phyloP scores from a whole-genome alignment of 64 coral and sea anemone species.

The Actinia tenebrosa region DNA sequence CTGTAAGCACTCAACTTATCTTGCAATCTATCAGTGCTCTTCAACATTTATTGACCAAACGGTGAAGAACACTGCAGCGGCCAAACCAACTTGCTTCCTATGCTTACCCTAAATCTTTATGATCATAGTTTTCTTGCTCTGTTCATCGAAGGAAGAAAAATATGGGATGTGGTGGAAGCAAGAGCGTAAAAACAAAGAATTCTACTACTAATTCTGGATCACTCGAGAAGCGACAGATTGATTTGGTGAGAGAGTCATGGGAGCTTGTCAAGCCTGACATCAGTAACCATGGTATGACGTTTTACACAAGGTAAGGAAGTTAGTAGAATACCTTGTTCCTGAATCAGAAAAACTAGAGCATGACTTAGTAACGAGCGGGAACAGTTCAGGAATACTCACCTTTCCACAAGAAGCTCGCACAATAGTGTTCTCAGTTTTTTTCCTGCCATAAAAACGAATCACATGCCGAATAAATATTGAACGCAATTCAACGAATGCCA shows the following conservation, averaged over 20 bases:
- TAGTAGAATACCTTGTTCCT: neutral
- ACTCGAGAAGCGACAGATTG: slow-evolving; percentile 18
- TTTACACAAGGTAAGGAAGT: slow-evolving; percentile 20
- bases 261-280: slow-evolving; percentile 26
- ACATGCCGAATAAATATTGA: no score
- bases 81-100: neutral
- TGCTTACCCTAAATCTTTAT: neutral
- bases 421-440: no score
- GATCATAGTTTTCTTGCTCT: neutral
- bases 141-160: neutral
- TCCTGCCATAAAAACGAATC: no score
- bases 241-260: slow-evolving; percentile 27
- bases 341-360: no score
- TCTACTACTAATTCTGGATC: neutral
- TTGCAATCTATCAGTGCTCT: neutral
- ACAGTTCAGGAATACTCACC: no score
- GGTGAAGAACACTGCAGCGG: neutral
- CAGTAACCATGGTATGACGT: slow-evolving; percentile 9
- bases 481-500: no score
- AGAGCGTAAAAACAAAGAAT: neutral
- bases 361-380: no score
- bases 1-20: neutral
- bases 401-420: no score
- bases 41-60: neutral
- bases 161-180: slow-evolving; percentile 22